These are phyloP conservation scores for Oreohelix idahoensis DNA, from an alignment of 1,140 invertebrate genomes.

Conservation along the genomic window DNA sequence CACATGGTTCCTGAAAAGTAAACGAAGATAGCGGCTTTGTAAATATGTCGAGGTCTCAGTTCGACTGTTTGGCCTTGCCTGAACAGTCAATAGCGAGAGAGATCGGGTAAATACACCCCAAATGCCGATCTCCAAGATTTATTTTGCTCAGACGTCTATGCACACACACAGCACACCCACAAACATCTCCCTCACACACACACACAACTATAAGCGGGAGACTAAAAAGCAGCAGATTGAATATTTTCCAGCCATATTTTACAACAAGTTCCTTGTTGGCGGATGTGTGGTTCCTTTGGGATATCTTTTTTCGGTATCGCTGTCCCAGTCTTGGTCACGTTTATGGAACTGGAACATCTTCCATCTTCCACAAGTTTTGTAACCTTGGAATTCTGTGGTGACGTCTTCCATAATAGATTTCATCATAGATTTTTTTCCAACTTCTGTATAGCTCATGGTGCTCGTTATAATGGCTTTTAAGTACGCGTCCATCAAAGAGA, in stretches of 20 bases:
- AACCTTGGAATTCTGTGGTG: background rate
- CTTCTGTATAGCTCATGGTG: too few relatives aligned
- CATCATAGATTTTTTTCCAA: too few relatives aligned
- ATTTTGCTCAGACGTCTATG: constrained; percentile 23
- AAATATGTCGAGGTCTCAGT: constrained; percentile 35
- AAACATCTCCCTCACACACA: constrained; percentile 11
- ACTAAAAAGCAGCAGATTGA: background rate
- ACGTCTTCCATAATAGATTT: background rate
- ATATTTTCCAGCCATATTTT: background rate
- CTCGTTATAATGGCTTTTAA: too few relatives aligned
- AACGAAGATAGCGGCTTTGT: constrained; percentile 39
- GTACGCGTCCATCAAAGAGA: too few relatives aligned
- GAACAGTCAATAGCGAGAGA: constrained; percentile 35
- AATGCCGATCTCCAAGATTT: constrained; percentile 36
- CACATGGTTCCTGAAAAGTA: constrained; percentile 36
- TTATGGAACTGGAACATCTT: background rate
- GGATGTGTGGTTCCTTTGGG: background rate
- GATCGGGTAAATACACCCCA: constrained; percentile 40
- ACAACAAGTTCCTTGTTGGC: background rate
- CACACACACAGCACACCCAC: constrained; percentile 8
- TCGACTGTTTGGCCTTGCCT: constrained; percentile 23
- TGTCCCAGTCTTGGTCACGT: background rate
- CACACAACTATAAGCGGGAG: background rate
- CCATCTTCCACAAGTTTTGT: background rate
- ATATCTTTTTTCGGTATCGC: background rate